These are phyloP conservation scores for Aplocera efformata DNA, from an alignment of 2,888 invertebrate genomes.

Conservation along the genomic window DNA sequence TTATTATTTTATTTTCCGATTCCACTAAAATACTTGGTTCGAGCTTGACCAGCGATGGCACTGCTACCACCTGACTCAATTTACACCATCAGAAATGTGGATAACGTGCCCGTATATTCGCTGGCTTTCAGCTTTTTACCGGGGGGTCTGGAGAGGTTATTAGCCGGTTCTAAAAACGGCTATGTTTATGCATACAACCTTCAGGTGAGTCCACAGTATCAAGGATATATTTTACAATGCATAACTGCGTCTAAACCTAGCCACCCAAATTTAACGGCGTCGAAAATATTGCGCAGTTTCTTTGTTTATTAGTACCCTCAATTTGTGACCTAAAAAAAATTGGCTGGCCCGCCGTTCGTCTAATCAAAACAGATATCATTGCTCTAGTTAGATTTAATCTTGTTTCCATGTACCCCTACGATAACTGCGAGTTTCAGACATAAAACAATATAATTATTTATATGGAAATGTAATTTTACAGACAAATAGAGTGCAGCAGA, in stretches of 20 bases:
- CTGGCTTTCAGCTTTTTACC: constrained; percentile 84
- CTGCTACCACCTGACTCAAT: constrained; percentile 89
- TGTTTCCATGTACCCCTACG: no score
- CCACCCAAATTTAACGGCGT: constrained; percentile 31
- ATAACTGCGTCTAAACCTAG: constrained; percentile 36
- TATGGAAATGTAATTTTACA: constrained; percentile 57
- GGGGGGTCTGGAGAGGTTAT: constrained; percentile 82
- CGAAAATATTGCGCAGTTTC: constrained; percentile 39
- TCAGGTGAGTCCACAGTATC: constrained; percentile 79
- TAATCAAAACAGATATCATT: constrained; percentile 28
- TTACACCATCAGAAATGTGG: constrained; percentile 84
- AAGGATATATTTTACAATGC: constrained; percentile 41
- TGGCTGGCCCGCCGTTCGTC: constrained; percentile 24
- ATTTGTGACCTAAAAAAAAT: constrained; percentile 64
- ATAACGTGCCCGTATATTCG: constrained; percentile 87
- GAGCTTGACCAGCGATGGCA: constrained; percentile 82
- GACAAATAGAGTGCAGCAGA: constrained; percentile 85
- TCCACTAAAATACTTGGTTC: constrained; percentile 67
- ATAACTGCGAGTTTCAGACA: background rate
- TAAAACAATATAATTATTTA: background rate
- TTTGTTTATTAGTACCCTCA: constrained; percentile 65
- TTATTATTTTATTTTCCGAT: constrained; percentile 70
- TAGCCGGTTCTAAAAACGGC: constrained; percentile 88
- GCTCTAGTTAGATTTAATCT: constrained; percentile 9
- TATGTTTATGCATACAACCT: constrained; percentile 89